phyloP scores from a whole-genome alignment of 2,888 invertebrate genomes.

The Lapara coniferarum region DNA sequence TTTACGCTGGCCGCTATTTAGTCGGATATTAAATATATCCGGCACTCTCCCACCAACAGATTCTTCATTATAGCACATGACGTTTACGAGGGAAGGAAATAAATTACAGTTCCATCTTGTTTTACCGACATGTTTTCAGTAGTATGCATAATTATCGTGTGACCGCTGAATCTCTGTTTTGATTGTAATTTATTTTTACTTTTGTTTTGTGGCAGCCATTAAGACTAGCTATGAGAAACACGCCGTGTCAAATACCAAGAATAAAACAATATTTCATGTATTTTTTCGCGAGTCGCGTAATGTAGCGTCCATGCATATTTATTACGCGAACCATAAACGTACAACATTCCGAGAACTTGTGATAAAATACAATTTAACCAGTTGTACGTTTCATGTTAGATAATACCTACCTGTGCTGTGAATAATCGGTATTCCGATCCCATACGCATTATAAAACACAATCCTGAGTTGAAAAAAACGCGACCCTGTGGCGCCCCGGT shows the following conservation, averaged over 20 bases:
- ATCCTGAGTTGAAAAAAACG: conserved; percentile 69
- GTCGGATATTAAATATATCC: too few relatives aligned
- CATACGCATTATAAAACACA: conserved; percentile 75
- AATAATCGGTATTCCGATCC: conserved; percentile 66
- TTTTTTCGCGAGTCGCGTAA: conserved; percentile 3
- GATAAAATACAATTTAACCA: conserved; percentile 18
- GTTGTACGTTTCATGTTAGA: conserved; percentile 11
- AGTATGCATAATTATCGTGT: too few relatives aligned
- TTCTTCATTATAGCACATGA: too few relatives aligned
- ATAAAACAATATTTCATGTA: conserved; percentile 11
- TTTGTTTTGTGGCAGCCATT: background rate
- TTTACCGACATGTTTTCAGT: too few relatives aligned
- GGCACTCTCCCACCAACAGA: too few relatives aligned
- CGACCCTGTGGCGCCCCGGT: conserved; percentile 74
- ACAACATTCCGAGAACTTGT: conserved; percentile 17
- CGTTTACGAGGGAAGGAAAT: too few relatives aligned
- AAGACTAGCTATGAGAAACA: background rate
- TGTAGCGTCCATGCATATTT: conserved; percentile 16
- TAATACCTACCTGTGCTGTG: conserved; percentile 41
- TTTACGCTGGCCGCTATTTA: background rate
- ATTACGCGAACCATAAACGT: conserved; percentile 10
- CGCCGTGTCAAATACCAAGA: background rate
- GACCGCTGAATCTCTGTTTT: background rate
- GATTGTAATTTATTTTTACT: background rate
- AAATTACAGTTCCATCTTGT: too few relatives aligned